phyloP scores from a whole-genome alignment of 1,140 invertebrate genomes.

The Anastrepha obliqua region DNA sequence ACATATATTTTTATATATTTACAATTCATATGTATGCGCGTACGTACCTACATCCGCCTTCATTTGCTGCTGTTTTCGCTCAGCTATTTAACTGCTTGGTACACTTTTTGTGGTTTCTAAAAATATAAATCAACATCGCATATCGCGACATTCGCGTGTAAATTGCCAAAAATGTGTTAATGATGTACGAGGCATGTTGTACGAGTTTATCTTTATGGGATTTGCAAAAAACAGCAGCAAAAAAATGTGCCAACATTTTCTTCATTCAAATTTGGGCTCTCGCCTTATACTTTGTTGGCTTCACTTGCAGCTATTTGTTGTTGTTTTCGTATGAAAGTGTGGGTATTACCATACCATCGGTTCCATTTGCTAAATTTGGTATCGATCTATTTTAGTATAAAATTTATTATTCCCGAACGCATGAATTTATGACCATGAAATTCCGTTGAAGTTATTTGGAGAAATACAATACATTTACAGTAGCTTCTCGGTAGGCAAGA shows the following conservation, averaged over 20 bases:
- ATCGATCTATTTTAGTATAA: neutral
- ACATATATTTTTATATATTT: neutral
- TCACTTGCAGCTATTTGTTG: neutral
- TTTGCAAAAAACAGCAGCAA: constrained; percentile 33
- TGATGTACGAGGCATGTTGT: constrained; percentile 46
- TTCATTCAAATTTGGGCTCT: neutral
- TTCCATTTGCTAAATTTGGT: neutral
- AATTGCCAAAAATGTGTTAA: constrained; percentile 52
- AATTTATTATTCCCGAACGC: neutral
- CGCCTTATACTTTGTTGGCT: neutral
- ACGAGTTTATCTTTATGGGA: constrained; percentile 49
- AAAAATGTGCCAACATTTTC: constrained; percentile 1
- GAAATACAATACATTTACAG: neutral
- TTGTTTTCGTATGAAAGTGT: neutral
- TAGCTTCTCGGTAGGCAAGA: too few species aligned
- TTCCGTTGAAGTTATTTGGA: neutral
- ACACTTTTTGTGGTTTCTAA: neutral
- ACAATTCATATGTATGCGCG: neutral
- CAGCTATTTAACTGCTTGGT: neutral
- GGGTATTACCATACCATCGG: neutral
- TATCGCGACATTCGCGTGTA: constrained; percentile 43
- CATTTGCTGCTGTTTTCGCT: neutral
- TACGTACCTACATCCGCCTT: neutral
- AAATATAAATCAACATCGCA: constrained; percentile 32
- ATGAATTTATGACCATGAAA: constrained; percentile 11